phyloP scores from a whole-genome alignment of 2,797 vertebrate species.

The Sebastes iracundus region DNA sequence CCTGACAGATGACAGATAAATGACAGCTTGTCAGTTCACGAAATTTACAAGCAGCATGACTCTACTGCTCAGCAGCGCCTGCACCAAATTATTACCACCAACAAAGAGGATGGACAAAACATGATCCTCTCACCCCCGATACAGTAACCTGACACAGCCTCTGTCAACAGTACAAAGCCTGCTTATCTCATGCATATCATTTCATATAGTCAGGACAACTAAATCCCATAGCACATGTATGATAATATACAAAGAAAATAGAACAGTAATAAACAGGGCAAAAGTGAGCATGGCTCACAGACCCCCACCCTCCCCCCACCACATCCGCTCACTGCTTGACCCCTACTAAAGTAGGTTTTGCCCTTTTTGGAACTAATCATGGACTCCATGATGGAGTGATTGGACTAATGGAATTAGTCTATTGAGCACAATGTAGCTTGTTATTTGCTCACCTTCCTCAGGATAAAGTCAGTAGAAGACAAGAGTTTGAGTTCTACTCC shows the following conservation, averaged over 20 bases:
- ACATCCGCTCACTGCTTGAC: no score
- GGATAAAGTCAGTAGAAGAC: no score
- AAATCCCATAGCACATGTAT: neutral
- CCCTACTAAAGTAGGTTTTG: no score
- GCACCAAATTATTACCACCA: neutral
- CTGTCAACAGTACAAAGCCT: constrained; percentile 1
- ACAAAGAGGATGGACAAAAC: neutral
- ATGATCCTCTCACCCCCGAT: neutral
- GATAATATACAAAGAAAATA: neutral
- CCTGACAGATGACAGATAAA: neutral
- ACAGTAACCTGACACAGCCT: constrained; percentile 5
- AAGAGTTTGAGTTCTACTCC: no score
- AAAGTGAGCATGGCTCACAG: no score
- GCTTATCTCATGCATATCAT: neutral
- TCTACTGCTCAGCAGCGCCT: neutral
- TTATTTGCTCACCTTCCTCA: no score
- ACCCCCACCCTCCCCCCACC: no score
- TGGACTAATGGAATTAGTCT: no score
- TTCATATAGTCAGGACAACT: neutral
- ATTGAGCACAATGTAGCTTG: no score
- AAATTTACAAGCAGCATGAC: neutral
- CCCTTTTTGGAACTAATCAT: no score
- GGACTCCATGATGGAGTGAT: no score
- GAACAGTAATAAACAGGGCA: no score
- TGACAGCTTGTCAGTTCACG: neutral